These are phyloP conservation scores for Tylochromis polylepis DNA, from an alignment of 2,113 vertebrate genomes.

Conservation along the genomic window DNA sequence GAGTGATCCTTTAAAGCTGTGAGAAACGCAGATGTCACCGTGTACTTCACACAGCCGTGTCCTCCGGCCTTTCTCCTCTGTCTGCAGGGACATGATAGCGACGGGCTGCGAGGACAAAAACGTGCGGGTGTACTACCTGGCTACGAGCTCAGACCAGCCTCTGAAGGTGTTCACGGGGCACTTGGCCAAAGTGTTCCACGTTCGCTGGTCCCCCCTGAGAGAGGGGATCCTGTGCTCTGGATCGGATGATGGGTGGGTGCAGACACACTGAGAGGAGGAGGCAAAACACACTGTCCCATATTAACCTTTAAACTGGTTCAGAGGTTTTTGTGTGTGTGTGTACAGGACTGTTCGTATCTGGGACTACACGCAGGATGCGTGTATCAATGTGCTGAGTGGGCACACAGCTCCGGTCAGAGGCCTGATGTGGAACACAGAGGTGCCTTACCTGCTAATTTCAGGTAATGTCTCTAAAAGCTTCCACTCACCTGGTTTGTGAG, in stretches of 20 bases:
- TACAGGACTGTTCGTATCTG: conserved; percentile 92
- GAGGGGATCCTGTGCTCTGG: conserved; percentile 97
- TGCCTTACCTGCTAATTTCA: conserved; percentile 92
- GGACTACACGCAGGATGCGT: conserved; percentile 97
- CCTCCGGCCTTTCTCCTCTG: not conserved
- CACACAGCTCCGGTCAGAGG: conserved; percentile 92
- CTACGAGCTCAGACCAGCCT: conserved; percentile 94
- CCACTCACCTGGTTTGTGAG: not conserved
- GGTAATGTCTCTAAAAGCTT: conserved; percentile 36
- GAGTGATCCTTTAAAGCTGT: accelerated
- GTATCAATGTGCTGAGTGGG: conserved; percentile 88
- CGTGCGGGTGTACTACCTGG: conserved; percentile 94
- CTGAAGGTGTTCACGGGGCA: conserved; percentile 93
- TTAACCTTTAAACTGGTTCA: not conserved
- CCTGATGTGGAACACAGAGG: conserved; percentile 94
- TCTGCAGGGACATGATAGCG: conserved; percentile 93
- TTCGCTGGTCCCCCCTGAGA: conserved; percentile 93
- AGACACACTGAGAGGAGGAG: not conserved
- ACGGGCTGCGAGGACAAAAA: conserved; percentile 97
- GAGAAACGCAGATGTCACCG: too few relatives aligned
- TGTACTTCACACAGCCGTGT: not conserved
- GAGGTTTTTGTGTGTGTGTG: not conserved
- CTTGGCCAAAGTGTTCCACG: conserved; percentile 93
- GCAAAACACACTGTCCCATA: not conserved
- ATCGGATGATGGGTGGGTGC: conserved; percentile 88